Evolutionary conservation across 2,888 invertebrate species (phyloP), one percentile per base, ranked within the genome.

Genomic region (Apamea sordens): DNA sequence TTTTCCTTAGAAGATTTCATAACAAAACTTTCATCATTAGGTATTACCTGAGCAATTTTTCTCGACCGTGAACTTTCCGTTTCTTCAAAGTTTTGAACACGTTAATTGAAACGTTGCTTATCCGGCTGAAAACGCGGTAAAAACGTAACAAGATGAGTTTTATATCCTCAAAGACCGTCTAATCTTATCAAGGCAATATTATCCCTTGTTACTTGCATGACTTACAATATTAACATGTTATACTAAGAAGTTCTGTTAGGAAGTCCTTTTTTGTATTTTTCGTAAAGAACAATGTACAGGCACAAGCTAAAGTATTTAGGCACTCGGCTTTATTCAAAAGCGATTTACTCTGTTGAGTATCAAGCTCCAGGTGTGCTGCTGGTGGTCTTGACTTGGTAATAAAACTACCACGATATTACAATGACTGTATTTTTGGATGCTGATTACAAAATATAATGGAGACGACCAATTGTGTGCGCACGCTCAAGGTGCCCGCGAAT

Each of bases 81-180:
- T 85, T 87, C 81, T 83, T 84, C 74, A 68, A 90, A 91, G 87
- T 91, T 89, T 80, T 74, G 71, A 88, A 44, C 79, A 84, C 82
- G 72, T 84, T 92, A 91, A 92, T 92, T 91, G 90, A 92, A 93
- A 91, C 84, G 84, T 88, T 91, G 89, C 84, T 88, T 89, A 90
- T 84, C 81, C 89, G 77, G 80, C 79, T 85, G 87, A 82, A 88
- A 80, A 88, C 80, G 74, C 87, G 86, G 89, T 83, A 83, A 89
- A 89, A 91, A 90, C 70, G 83, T 88, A 87, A 88, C 87, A 74
- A 82, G 85, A 89, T 87, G 85, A 91, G 88, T 90, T 91, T 90
- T 88, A 78, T 76, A 85, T 82, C 84, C 80, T 91, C 91, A 90
- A 92, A 91, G 89, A 85, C 76, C 84, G 61, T 77, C 80, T 90